Conservation (phyloP, 2,888 invertebrate genomes). For the Yponomeuta sedellus region DNA sequence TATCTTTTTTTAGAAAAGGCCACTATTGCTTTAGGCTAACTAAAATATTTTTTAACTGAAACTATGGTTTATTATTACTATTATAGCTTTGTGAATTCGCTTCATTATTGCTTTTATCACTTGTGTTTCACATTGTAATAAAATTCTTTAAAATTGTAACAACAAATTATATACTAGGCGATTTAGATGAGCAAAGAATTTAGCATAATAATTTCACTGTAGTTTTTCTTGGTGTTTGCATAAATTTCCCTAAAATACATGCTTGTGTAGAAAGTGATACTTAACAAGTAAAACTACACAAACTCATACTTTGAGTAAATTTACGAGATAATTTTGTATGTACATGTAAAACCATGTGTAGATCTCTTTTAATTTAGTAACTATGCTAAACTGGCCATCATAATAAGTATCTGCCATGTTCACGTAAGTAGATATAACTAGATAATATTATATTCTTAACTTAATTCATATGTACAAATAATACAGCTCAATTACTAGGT, state of each 20-base stretch:
- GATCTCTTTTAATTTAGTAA: constrained; percentile 76
- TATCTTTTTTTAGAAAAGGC: constrained; percentile 32
- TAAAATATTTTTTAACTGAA: background rate
- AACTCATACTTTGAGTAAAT: constrained; percentile 10
- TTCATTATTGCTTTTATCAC: constrained; percentile 24
- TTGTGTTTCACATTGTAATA: constrained; percentile 24
- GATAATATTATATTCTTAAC: constrained; percentile 78
- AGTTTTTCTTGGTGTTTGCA: constrained; percentile 36
- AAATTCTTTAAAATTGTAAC: constrained; percentile 26
- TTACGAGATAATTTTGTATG: constrained; percentile 47
- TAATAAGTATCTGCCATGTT: constrained; percentile 81
- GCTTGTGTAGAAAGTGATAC: background rate
- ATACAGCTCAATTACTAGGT: constrained; percentile 72
- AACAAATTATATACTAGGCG: constrained; percentile 15
- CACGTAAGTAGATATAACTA: constrained; percentile 76
- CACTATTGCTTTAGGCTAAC: constrained; percentile 9
- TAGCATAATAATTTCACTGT: constrained; percentile 22
- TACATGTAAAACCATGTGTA: constrained; percentile 77
- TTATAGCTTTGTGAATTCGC: constrained; percentile 16
- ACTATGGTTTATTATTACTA: constrained; percentile 5
- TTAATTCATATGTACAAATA: constrained; percentile 79
- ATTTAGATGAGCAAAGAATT: constrained; percentile 60
- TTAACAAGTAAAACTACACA: constrained; percentile 5
- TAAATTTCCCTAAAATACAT: constrained; percentile 19
- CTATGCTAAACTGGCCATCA: constrained; percentile 84